These are phyloP conservation scores for Harlomillsia oculata DNA, from an alignment of 1,140 invertebrate species.

Conservation along the genomic window DNA sequence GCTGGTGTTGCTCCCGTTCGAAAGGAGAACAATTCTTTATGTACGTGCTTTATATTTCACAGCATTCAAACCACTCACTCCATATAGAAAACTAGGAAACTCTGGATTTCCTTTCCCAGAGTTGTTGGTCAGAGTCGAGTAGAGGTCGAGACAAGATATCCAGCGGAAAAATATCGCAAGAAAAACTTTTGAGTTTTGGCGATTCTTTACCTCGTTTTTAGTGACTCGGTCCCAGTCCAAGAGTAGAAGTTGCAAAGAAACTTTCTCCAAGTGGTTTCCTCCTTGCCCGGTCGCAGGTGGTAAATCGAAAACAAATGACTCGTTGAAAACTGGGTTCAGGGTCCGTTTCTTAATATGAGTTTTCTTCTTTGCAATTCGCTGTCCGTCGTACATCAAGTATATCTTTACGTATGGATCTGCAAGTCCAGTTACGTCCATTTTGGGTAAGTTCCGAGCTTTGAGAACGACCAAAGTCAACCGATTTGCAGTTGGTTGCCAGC, in stretches of 20 bases:
- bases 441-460: constrained; percentile 85
- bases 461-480: constrained; percentile 76
- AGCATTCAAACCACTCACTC: too few relatives aligned
- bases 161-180: not conserved
- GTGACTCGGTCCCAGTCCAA: constrained; percentile 95
- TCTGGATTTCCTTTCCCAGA: too few relatives aligned
- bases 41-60: too few relatives aligned
- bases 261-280: constrained; percentile 56
- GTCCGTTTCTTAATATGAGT: constrained; percentile 98
- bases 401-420: constrained; percentile 89
- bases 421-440: constrained; percentile 91
- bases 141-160: too few relatives aligned
- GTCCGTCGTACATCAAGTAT: constrained; percentile 91
- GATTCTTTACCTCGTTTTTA: constrained; percentile 83
- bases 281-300: constrained; percentile 61
- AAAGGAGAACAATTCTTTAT: too few relatives aligned
- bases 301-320: constrained; percentile 80
- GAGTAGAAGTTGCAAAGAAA: constrained; percentile 84
- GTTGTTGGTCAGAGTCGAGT: too few relatives aligned
- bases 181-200: too few relatives aligned
- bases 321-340: constrained; percentile 95
- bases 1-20: too few relatives aligned
- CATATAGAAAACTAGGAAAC: too few relatives aligned
- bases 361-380: constrained; percentile 96
- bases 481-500: constrained; percentile 85